Conservation (phyloP, 2,113 vertebrate genomes). For the Orthochromis malagaraziensis region DNA sequence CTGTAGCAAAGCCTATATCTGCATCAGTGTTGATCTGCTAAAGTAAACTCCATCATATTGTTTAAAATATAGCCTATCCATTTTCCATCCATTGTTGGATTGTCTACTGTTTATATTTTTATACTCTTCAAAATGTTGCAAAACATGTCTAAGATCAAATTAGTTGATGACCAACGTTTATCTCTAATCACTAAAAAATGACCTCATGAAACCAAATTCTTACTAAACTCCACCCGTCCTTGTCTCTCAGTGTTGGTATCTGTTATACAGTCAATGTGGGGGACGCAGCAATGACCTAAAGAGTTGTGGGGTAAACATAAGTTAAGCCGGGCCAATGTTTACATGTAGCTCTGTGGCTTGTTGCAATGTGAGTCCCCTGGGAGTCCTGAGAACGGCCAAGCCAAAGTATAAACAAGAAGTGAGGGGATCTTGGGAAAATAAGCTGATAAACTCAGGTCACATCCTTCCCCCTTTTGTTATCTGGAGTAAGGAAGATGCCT, state of each 20-base stretch:
- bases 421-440: constrained; percentile 19
- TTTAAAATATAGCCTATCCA: not conserved
- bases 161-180: not conserved
- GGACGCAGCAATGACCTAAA: constrained; percentile 5
- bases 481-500: not conserved
- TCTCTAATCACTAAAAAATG: not conserved
- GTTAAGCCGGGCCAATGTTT: constrained; percentile 41
- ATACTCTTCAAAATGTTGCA: not conserved
- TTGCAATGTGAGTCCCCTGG: constrained; percentile 19
- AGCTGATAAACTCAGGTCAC: not conserved
- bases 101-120: not conserved
- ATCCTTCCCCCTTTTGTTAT: not conserved
- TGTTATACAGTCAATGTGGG: not conserved
- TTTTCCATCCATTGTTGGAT: not conserved
- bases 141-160: not conserved
- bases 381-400: constrained; percentile 28
- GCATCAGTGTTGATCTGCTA: not conserved
- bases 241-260: not conserved
- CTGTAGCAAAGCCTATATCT: not conserved
- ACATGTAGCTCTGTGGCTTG: constrained; percentile 22
- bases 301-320: constrained; percentile 52
- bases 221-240: not conserved
- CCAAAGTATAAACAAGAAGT: constrained; percentile 9
- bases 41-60: rapidly evolving
- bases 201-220: not conserved